Conservation (phyloP, 2,113 vertebrate species). For the Oryctolagus cuniculus region mOryCun1.1 NC_091433.1:166733501-166734000, state of each 20-base stretch:
- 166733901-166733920: background rate
- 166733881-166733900: background rate
- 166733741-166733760: background rate
- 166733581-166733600: background rate
- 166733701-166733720: background rate
- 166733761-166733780: background rate
- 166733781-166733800: background rate
- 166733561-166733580: background rate
- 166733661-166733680: background rate
- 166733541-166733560: background rate
- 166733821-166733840: slow-evolving; percentile 33
- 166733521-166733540: background rate
- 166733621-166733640: background rate
- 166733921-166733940: background rate
- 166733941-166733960: background rate
- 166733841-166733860: background rate
- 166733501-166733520: background rate
- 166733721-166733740: background rate
- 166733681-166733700: background rate
- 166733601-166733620: background rate
- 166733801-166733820: slow-evolving; percentile 42
- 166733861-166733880: background rate
- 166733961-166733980: background rate
- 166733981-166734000: background rate
- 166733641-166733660: background rate